Percentiles rank a stretch among this genome's conserved stretches.
Conservation (phyloP, 2,888 invertebrate genomes). For the Acrobasis repandana region DNA sequence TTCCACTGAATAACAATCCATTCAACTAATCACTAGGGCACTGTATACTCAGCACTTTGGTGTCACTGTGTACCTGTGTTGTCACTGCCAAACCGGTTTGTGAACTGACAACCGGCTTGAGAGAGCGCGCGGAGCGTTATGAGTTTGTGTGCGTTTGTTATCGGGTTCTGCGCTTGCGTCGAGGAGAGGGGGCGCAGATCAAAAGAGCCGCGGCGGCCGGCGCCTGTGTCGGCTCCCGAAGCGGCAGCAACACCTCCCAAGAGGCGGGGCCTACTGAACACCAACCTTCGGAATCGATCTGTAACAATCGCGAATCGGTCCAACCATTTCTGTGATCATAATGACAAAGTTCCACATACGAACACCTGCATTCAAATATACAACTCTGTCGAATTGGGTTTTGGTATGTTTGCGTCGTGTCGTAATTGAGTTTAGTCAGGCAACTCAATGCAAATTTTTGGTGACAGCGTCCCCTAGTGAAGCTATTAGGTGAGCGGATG, state of each 20-base stretch:
- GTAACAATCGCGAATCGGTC: slow-evolving; percentile 64
- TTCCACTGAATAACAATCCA: slow-evolving; percentile 65
- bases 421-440: slow-evolving; percentile 43
- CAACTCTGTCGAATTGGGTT: slow-evolving; percentile 53
- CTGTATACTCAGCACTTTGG: slow-evolving; percentile 62
- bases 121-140: slow-evolving; percentile 78
- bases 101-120: slow-evolving; percentile 75
- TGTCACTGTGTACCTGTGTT: slow-evolving; percentile 64
- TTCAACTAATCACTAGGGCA: slow-evolving; percentile 68
- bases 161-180: slow-evolving; percentile 65
- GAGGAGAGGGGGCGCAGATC: slow-evolving; percentile 61
- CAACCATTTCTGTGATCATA: slow-evolving; percentile 42
- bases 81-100: slow-evolving; percentile 75
- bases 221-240: slow-evolving; percentile 78
- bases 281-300: slow-evolving; percentile 78
- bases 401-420: slow-evolving; percentile 45
- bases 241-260: slow-evolving; percentile 74
- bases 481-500: slow-evolving; percentile 75
- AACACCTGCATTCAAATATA: slow-evolving; percentile 26
- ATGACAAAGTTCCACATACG: slow-evolving; percentile 50
- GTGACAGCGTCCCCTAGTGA: slow-evolving; percentile 67
- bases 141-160: slow-evolving; percentile 77
- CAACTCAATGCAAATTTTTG: slow-evolving; percentile 72
- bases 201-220: slow-evolving; percentile 72
- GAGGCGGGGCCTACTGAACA: slow-evolving; percentile 73